phyloP scores from a whole-genome alignment of 37 sponge, comb jelly and placozoan genomes.

The Halichondria panicea region DNA sequence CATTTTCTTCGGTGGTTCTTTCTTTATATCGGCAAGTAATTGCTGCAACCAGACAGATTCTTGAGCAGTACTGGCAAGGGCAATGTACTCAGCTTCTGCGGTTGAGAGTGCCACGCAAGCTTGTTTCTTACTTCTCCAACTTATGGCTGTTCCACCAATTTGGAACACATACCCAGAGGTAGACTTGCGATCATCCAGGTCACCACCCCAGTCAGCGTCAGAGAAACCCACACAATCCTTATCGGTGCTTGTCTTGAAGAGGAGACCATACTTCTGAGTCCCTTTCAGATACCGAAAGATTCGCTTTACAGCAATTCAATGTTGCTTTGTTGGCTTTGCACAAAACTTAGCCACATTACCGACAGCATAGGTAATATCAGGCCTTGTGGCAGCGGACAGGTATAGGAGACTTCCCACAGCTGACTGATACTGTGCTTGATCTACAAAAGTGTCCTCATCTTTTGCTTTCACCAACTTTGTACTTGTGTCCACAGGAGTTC shows the following conservation, averaged over 20 bases:
- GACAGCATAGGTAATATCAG: constrained; percentile 37
- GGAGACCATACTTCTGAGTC: too few relatives aligned
- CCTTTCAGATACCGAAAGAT: too few relatives aligned
- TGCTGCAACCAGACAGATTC: constrained; percentile 54
- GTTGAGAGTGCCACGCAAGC: constrained; percentile 41
- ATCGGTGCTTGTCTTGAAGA: too few relatives aligned
- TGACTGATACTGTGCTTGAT: constrained; percentile 22
- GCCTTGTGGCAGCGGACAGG: constrained; percentile 33
- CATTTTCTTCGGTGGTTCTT: constrained; percentile 2
- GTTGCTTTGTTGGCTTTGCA: constrained; percentile 27
- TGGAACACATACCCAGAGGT: too few relatives aligned
- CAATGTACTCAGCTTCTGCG: constrained; percentile 57
- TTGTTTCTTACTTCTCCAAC: constrained; percentile 51
- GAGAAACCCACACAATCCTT: too few relatives aligned
- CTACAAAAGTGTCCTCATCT: constrained; percentile 15
- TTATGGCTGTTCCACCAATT: too few relatives aligned
- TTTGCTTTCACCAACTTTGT: constrained; percentile 45
- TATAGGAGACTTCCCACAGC: constrained; percentile 41
- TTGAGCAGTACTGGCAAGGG: constrained; percentile 53
- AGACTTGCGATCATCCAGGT: too few relatives aligned
- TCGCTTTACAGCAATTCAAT: constrained; percentile 32
- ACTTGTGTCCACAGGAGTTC: constrained; percentile 26
- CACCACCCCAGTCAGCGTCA: too few relatives aligned
- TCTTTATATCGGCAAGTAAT: constrained; percentile 26
- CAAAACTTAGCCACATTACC: constrained; percentile 41